Evolutionary conservation across 2,797 vertebrate genomes (phyloP).

Genomic region (Distichodus sexfasciatus): DNA sequence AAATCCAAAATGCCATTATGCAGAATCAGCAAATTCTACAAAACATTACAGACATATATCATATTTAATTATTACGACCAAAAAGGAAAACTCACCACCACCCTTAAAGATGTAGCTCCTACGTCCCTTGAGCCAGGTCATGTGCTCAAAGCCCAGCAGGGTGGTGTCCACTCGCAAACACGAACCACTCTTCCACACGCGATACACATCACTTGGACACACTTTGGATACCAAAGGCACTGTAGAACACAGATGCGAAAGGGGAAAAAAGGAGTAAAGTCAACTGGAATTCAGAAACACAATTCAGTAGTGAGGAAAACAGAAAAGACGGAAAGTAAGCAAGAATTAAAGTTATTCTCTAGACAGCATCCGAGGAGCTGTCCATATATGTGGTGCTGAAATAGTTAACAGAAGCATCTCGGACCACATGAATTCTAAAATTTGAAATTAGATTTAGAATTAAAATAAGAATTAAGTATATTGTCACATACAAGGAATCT

Average conservation of each 20-base stretch:
- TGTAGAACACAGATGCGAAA: conserved; percentile 45
- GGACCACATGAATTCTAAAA: background rate
- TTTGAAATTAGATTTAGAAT: too few species aligned
- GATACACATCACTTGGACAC: conserved; percentile 93
- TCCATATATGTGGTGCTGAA: conserved; percentile 67
- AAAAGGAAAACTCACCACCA: conserved; percentile 84
- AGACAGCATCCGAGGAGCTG: conserved; percentile 56
- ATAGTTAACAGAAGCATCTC: conserved; percentile 17
- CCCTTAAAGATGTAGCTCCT: conserved; percentile 97
- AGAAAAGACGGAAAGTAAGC: too few species aligned
- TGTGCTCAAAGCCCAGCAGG: conserved; percentile 93
- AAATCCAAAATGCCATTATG: too few species aligned
- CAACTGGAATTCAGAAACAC: background rate
- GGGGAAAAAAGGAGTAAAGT: too few species aligned
- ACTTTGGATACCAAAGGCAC: conserved; percentile 94
- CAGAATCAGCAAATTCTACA: too few species aligned
- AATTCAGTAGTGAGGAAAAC: background rate
- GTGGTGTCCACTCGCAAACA: conserved; percentile 93
- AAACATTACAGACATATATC: too few species aligned
- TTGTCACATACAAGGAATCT: too few species aligned
- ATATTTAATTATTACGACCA: too few species aligned
- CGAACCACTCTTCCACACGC: conserved; percentile 93
- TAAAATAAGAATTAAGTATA: too few species aligned
- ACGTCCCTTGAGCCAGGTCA: conserved; percentile 94
- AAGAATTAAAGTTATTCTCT: background rate